These are phyloP conservation scores for Gymnocypris eckloni DNA, from an alignment of 2,797 vertebrate genomes.

Conservation along the genomic window DNA sequence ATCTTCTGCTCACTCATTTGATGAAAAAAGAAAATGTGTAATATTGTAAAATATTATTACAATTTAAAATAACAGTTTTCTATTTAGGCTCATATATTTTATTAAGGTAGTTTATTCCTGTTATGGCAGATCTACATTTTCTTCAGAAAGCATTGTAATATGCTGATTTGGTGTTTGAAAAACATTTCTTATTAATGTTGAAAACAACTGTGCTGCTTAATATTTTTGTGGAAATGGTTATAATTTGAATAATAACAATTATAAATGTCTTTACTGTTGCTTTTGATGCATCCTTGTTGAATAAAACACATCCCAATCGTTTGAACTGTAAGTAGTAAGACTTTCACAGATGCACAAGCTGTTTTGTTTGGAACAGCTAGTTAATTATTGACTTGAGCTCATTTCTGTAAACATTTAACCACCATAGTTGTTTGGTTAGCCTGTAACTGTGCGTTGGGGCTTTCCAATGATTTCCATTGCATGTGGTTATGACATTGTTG, in stretches of 20 bases:
- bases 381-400: conserved; percentile 4
- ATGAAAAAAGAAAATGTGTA: neutral
- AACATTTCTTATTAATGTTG: neutral
- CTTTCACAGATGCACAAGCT: neutral
- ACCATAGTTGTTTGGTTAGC: neutral
- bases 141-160: neutral
- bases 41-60: neutral
- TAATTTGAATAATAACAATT: neutral
- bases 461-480: conserved; percentile 1
- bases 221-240: neutral
- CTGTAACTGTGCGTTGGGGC: neutral
- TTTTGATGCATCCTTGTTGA: neutral
- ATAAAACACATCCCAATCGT: neutral
- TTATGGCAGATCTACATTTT: neutral
- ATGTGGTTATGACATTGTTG: conserved; percentile 31
- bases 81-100: neutral
- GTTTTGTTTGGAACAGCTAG: neutral
- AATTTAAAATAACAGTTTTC: neutral
- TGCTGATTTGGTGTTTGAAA: neutral
- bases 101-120: neutral
- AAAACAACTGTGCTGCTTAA: neutral
- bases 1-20: neutral
- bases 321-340: neutral
- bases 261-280: neutral
- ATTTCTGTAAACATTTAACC: conserved; percentile 8